Percentiles rank a stretch among this genome's conserved stretches.
These are phyloP conservation scores for Apogon talboti DNA, from an alignment of 2,797 vertebrate genomes.

Conservation along the genomic window DNA sequence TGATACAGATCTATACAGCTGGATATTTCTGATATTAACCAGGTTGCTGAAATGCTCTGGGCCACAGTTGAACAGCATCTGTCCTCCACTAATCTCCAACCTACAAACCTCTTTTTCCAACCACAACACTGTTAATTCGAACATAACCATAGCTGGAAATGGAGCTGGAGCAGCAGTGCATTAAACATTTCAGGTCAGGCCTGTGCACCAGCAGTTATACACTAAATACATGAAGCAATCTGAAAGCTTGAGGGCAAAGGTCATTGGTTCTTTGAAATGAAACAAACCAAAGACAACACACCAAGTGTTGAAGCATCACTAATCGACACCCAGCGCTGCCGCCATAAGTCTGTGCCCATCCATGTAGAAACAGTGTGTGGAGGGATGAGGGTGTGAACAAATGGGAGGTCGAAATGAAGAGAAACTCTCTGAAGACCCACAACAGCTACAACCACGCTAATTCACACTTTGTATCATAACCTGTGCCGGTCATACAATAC, in stretches of 20 bases:
- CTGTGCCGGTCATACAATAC: no score
- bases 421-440: slow-evolving; percentile 23
- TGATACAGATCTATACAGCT: slow-evolving; percentile 38
- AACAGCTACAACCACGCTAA: neutral
- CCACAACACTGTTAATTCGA: slow-evolving; percentile 54
- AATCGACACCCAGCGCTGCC: slow-evolving; percentile 26
- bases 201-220: slow-evolving; percentile 3
- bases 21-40: slow-evolving; percentile 55
- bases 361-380: slow-evolving; percentile 32
- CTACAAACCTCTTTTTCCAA: slow-evolving; percentile 77
- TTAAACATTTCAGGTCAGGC: slow-evolving; percentile 14
- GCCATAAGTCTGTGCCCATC: slow-evolving; percentile 24
- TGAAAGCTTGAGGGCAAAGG: slow-evolving; percentile 21
- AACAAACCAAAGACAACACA: slow-evolving; percentile 26
- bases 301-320: slow-evolving; percentile 35
- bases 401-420: slow-evolving; percentile 14
- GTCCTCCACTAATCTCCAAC: slow-evolving; percentile 77
- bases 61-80: slow-evolving; percentile 72
- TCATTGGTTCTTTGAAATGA: slow-evolving; percentile 11
- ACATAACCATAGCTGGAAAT: slow-evolving; percentile 33
- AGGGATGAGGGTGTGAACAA: slow-evolving; percentile 35
- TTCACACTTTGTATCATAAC: no score
- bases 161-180: slow-evolving; percentile 19
- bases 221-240: slow-evolving; percentile 1
- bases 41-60: slow-evolving; percentile 58